Conservation (phyloP, 2,113 vertebrate genomes). For the Melierax canorus region DNA sequence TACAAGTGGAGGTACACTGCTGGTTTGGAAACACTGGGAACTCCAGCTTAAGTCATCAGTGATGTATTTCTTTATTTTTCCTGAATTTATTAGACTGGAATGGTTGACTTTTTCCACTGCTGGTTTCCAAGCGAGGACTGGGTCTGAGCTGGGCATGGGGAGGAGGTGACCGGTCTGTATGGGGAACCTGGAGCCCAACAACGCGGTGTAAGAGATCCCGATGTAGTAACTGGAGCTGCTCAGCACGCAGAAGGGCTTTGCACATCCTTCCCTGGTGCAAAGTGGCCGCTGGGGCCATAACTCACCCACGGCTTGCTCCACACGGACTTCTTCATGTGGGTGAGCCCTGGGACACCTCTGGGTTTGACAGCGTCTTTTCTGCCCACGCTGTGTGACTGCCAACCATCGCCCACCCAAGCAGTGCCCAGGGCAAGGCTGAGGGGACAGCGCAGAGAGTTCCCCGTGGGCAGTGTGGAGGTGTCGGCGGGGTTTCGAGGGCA, state of each 20-base stretch:
- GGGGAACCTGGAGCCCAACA: neutral
- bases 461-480: neutral
- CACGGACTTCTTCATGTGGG: neutral
- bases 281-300: neutral
- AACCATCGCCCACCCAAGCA: neutral
- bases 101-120: neutral
- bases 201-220: rapidly evolving
- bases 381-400: neutral
- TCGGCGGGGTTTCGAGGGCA: neutral
- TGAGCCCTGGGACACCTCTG: neutral
- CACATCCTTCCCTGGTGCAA: neutral
- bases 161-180: neutral
- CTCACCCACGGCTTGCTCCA: neutral
- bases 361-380: neutral
- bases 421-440: neutral
- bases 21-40: neutral
- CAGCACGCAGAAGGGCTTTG: neutral
- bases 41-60: neutral
- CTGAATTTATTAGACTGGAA: neutral
- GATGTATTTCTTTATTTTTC: neutral
- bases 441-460: neutral
- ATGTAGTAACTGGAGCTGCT: neutral
- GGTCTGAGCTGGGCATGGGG: neutral
- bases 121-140: neutral
- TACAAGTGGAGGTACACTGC: neutral